phyloP scores from a whole-genome alignment of 2,797 vertebrate species.

The Enteromius trimaculatus region DNA sequence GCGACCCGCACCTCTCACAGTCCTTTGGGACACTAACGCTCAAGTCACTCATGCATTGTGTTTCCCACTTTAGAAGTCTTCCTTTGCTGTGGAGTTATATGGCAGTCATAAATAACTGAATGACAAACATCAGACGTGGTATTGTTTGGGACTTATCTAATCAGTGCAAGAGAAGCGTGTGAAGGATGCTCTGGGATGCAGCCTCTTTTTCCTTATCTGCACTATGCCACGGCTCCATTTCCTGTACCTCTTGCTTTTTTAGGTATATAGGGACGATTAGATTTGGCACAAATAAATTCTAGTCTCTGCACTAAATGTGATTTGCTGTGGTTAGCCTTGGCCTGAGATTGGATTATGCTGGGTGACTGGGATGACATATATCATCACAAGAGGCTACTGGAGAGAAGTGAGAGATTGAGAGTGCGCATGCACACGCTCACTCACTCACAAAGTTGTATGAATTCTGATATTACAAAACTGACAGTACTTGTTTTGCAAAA shows the following conservation, averaged over 20 bases:
- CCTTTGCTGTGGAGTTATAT: background rate
- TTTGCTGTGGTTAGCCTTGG: constrained; percentile 75
- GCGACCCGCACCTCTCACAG: background rate
- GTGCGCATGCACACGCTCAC: background rate
- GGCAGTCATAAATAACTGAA: constrained; percentile 22
- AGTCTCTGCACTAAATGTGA: constrained; percentile 75
- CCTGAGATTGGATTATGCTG: constrained; percentile 74
- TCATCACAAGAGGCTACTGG: constrained; percentile 21
- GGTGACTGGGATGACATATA: constrained; percentile 45
- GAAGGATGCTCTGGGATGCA: constrained; percentile 48
- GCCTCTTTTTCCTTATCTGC: constrained; percentile 74
- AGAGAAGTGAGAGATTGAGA: background rate
- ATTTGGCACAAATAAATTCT: constrained; percentile 74
- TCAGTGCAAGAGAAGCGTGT: constrained; percentile 52
- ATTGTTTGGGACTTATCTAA: constrained; percentile 58
- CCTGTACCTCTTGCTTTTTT: constrained; percentile 62
- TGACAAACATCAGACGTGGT: constrained; percentile 27
- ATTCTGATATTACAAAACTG: background rate
- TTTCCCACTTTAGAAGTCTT: constrained; percentile 26
- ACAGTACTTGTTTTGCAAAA: background rate
- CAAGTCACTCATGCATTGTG: background rate
- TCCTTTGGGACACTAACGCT: background rate
- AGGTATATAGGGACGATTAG: constrained; percentile 71
- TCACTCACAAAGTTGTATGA: constrained; percentile 7
- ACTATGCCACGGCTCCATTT: constrained; percentile 70